These are phyloP conservation scores for Atta colombica DNA, from an alignment of 1,140 invertebrate species.

Conservation along the genomic window DNA sequence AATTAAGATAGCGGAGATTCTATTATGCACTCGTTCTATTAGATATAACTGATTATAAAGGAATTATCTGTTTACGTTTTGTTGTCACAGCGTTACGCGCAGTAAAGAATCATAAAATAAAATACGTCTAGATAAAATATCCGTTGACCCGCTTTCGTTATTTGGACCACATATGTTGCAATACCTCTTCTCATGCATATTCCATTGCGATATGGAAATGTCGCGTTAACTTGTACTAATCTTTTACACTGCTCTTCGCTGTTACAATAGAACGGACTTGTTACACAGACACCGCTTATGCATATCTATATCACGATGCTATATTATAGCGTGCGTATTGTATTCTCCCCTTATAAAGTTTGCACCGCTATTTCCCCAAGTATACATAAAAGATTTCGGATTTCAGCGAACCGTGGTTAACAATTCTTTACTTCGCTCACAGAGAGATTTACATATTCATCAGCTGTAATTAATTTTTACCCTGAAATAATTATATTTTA, in stretches of 20 bases:
- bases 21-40: not conserved
- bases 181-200: conserved; percentile 55
- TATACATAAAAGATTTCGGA: not conserved
- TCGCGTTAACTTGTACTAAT: conserved; percentile 62
- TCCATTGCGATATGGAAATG: conserved; percentile 52
- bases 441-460: conserved; percentile 36
- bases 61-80: not conserved
- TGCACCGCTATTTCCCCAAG: not conserved
- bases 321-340: conserved; percentile 30
- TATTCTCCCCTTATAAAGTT: not conserved
- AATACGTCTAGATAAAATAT: conserved; percentile 40
- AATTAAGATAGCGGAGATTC: conserved; percentile 4
- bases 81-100: not conserved
- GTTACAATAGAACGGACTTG: conserved; percentile 46
- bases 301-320: conserved; percentile 35
- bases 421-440: not conserved
- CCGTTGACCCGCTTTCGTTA: conserved; percentile 55
- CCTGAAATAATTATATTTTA: not conserved
- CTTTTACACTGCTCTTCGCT: conserved; percentile 40
- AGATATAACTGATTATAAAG: not conserved
- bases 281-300: conserved; percentile 37
- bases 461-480: conserved; percentile 1
- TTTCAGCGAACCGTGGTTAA: not conserved
- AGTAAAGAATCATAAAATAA: conserved; percentile 45
- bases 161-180: conserved; percentile 41